Percentiles rank a stretch among this genome's conserved stretches.
Evolutionary conservation across 2,888 invertebrate species (phyloP).

Genomic region (Globia sparganii): DNA sequence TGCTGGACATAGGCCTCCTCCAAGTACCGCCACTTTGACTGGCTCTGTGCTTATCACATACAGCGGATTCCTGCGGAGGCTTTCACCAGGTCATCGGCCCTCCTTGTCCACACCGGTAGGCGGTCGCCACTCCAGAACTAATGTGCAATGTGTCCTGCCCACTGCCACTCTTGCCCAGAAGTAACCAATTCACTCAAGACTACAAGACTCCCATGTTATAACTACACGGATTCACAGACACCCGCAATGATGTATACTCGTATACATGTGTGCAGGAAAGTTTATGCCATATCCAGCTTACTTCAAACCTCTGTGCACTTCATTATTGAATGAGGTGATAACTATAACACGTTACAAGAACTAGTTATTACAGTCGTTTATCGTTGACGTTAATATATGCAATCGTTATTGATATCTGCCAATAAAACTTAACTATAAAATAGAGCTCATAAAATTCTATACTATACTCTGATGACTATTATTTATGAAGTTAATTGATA

Average conservation of each 20-base stretch:
- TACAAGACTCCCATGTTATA: not conserved
- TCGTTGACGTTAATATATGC: conserved; percentile 56
- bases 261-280: not conserved
- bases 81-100: not conserved
- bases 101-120: not conserved
- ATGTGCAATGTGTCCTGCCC: not conserved
- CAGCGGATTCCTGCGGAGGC: not conserved
- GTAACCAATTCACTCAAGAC: not conserved
- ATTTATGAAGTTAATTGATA: conserved; percentile 57
- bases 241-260: not conserved
- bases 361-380: conserved; percentile 45
- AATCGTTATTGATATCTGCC: conserved; percentile 56
- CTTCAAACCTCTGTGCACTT: conserved; percentile 4
- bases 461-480: conserved; percentile 48
- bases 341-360: conserved; percentile 54
- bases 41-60: not conserved
- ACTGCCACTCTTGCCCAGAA: not conserved
- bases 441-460: conserved; percentile 52
- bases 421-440: conserved; percentile 56
- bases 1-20: not conserved
- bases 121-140: no score
- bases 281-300: conserved; percentile 29
- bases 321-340: conserved; percentile 48
- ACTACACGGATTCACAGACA: no score
- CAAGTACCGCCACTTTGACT: not conserved